Base-by-base conservation (phyloP, 2,113 vertebrate species). In the Phyllostomus hastatus region DNA sequence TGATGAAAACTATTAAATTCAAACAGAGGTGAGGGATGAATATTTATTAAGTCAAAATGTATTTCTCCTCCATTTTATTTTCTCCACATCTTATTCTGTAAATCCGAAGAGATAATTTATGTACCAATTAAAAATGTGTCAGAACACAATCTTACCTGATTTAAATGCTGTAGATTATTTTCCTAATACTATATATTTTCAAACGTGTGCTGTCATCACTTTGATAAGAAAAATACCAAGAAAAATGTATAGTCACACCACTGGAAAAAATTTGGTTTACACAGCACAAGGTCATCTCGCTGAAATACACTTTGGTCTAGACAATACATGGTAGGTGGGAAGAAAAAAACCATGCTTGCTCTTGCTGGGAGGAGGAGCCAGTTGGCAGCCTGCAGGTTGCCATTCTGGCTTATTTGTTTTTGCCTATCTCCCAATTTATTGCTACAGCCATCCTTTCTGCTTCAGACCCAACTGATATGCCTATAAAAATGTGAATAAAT, bases 1-100 rank as follows among this genome's bases (percentile, higher is more conserved):
- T 33, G 69, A 4, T 80, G 46, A 85, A 87, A 95, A 83, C 48
- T 84, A 43, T 80, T 46, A 1, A 80, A 83, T 73, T 88, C 59
- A 84, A 89, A 61, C 20, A 93, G 33, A 91, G 26, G 11, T 64
- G 38, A 66, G 3, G 72, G 66, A 17, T 95, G 46, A 85, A 59
- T 92, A 88, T 67, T 94, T 95, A 94, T 94, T 9, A 80, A 85
- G 43, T 92, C 84, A 91, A 88, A 86, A 50, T 92, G 26, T 11
- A 85, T 94, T 95, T 82, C 9, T 31, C 75, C 54, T 78, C 41
- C 11, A 61, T 33, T 24, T 59, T 28, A 67, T 33, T 26, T 59
- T 22, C 35, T 59, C 10, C 31, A 20, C 66, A 66, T 88, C 70
- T 93, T 78, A 70, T 72, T 83, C 38, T 84, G 41, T 75, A 93